These are phyloP conservation scores for Dromaius novaehollandiae DNA, from an alignment of 2,113 vertebrate species.

Conservation along the genomic window DNA sequence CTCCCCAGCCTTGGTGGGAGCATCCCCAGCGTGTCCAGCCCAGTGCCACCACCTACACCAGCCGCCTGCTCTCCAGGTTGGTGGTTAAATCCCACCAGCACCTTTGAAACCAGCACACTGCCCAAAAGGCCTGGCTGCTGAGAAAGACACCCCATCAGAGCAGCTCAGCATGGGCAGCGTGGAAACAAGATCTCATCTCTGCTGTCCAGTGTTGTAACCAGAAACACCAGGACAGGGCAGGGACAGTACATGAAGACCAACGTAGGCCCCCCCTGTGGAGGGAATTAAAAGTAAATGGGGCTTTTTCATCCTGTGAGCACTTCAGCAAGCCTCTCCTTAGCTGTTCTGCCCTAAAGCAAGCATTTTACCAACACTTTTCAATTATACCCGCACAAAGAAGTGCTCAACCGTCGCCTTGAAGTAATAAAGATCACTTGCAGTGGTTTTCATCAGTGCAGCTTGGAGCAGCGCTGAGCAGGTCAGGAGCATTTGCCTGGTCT, in stretches of 20 bases:
- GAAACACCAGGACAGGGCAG: not conserved
- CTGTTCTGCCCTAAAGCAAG: not conserved
- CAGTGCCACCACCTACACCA: not conserved
- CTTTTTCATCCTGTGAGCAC: not conserved
- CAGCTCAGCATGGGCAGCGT: not conserved
- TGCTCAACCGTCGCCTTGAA: fast-evolving
- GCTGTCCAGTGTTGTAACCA: not conserved
- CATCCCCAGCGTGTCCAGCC: too few relatives aligned
- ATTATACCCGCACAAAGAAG: not conserved
- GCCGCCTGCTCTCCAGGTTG: fast-evolving
- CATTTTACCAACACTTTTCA: not conserved
- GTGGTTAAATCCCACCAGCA: not conserved
- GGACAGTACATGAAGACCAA: not conserved
- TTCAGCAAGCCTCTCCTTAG: not conserved
- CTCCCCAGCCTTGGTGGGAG: too few relatives aligned
- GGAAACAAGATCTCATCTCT: not conserved
- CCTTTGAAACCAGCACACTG: not conserved
- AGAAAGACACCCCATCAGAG: not conserved
- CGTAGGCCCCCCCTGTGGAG: not conserved
- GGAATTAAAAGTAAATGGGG: not conserved
- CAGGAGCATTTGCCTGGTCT: not conserved
- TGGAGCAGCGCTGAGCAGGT: not conserved
- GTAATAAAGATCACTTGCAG: not conserved
- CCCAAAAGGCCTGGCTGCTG: fast-evolving
- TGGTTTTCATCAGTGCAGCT: fast-evolving